A percentile compares a stretch with the other conserved stretches of the same genome.
These are phyloP conservation scores for Tiphia femorata DNA, from an alignment of 2,888 invertebrate genomes.

Conservation along the genomic window DNA sequence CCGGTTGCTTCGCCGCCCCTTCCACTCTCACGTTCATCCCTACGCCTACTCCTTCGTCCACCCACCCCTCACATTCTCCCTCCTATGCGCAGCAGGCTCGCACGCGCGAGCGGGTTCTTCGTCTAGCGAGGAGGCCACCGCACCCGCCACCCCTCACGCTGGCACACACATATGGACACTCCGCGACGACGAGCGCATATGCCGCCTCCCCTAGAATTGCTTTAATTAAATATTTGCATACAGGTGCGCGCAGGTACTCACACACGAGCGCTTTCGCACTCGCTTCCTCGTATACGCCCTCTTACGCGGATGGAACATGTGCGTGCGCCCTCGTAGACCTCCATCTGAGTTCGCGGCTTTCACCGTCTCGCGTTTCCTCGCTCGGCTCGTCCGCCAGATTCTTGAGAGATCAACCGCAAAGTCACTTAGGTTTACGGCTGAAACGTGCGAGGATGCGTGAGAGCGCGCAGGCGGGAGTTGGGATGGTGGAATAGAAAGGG, in stretches of 20 bases:
- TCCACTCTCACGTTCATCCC: conserved; percentile 7
- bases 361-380: conserved; percentile 1
- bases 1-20: conserved; percentile 18
- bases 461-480: no score
- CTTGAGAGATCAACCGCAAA: conserved; percentile 33
- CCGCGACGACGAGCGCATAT: conserved; percentile 42
- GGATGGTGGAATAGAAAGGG: no score
- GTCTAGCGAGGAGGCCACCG: no score
- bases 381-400: conserved; percentile 7
- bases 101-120: conserved; percentile 27
- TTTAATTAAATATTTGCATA: conserved; percentile 66
- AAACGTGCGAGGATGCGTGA: no score
- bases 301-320: no score
- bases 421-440: conserved; percentile 19
- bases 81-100: conserved; percentile 29
- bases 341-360: conserved; percentile 18
- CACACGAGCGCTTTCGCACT: conserved; percentile 6
- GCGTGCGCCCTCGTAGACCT: not conserved
- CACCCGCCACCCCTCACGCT: no score
- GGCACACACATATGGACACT: conserved; percentile 9
- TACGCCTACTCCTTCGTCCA: conserved; percentile 20
- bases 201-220: conserved; percentile 38
- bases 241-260: conserved; percentile 30
- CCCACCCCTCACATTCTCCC: conserved; percentile 19
- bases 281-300: not conserved